Percentiles rank a stretch among this genome's conserved stretches.
Conservation (phyloP, 2,888 invertebrate genomes). For the Thereva unica region DNA sequence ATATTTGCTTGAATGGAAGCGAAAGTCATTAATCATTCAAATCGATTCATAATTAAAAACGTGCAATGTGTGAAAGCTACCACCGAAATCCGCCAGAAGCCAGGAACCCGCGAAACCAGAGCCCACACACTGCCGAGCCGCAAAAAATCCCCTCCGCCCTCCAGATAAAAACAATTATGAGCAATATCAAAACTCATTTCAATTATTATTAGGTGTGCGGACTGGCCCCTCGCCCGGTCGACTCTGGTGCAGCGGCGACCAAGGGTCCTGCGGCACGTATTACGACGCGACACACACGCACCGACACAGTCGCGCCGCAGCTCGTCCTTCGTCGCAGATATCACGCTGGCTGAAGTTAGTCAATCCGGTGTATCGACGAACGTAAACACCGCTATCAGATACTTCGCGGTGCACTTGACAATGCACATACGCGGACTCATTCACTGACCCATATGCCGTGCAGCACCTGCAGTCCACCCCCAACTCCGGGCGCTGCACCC, state of each 20-base stretch:
- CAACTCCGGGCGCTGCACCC: background rate
- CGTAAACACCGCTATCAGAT: constrained; percentile 19
- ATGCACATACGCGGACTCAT: constrained; percentile 25
- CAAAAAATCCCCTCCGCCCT: constrained; percentile 11
- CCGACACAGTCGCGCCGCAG: constrained; percentile 3
- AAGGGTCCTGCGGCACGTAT: background rate
- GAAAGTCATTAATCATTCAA: constrained; percentile 38
- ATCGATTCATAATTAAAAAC: constrained; percentile 40
- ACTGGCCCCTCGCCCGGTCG: background rate
- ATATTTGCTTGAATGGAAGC: constrained; percentile 36
- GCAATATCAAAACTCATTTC: constrained; percentile 40
- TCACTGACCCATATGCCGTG: background rate
- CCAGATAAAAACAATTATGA: constrained; percentile 38
- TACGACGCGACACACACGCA: constrained; percentile 22
- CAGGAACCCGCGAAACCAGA: constrained; percentile 19
- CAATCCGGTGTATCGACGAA: constrained; percentile 22
- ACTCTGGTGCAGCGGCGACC: background rate
- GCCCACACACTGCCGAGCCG: constrained; percentile 16
- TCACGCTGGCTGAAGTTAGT: constrained; percentile 15
- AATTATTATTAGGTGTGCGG: constrained; percentile 38
- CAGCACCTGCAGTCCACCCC: background rate
- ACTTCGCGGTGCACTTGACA: constrained; percentile 5
- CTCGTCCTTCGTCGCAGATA: constrained; percentile 21
- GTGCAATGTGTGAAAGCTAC: constrained; percentile 39
- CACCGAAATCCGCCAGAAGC: constrained; percentile 29